phyloP scores from a whole-genome alignment of 1,140 invertebrate genomes.

The Drosophila gunungcola region DNA sequence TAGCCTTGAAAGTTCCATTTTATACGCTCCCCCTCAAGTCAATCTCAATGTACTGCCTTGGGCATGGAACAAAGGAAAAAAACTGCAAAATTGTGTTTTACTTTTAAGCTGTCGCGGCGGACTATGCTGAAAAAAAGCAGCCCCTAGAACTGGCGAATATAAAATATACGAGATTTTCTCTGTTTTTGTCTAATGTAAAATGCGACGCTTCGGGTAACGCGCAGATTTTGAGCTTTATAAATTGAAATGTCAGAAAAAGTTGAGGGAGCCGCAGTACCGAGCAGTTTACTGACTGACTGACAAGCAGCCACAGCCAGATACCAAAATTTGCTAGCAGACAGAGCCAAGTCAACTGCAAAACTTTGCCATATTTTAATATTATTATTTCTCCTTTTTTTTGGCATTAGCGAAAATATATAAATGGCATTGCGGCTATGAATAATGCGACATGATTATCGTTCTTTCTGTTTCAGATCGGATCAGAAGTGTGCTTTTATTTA shows the following conservation, averaged over 20 bases:
- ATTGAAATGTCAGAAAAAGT: constrained; percentile 84
- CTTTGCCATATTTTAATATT: constrained; percentile 41
- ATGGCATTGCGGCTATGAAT: constrained; percentile 47
- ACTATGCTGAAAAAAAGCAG: constrained; percentile 3
- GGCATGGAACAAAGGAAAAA: constrained; percentile 40
- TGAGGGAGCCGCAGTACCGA: constrained; percentile 50
- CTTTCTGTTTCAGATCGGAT: constrained; percentile 21
- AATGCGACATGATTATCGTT: constrained; percentile 44
- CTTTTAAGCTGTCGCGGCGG: constrained; percentile 58
- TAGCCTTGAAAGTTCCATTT: constrained; percentile 17
- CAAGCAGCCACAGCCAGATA: constrained; percentile 51
- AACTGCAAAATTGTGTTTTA: constrained; percentile 72
- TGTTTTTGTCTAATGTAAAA: constrained; percentile 74
- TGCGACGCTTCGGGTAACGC: constrained; percentile 71
- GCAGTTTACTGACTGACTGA: constrained; percentile 58
- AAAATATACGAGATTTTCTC: constrained; percentile 27
- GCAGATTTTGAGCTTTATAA: constrained; percentile 82
- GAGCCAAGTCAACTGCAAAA: constrained; percentile 54
- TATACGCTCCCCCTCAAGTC: constrained; percentile 42
- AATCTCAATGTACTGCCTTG: constrained; percentile 67
- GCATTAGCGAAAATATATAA: constrained; percentile 38
- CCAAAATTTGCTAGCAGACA: constrained; percentile 23
- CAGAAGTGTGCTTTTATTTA: constrained; percentile 28
- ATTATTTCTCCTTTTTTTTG: constrained; percentile 31
- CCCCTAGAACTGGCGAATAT: constrained; percentile 20